A percentile compares a stretch with the other conserved stretches of the same genome.
These are phyloP conservation scores for Drosophila pseudoananassae DNA, from an alignment of 1,140 invertebrate genomes.

Conservation along the genomic window DNA sequence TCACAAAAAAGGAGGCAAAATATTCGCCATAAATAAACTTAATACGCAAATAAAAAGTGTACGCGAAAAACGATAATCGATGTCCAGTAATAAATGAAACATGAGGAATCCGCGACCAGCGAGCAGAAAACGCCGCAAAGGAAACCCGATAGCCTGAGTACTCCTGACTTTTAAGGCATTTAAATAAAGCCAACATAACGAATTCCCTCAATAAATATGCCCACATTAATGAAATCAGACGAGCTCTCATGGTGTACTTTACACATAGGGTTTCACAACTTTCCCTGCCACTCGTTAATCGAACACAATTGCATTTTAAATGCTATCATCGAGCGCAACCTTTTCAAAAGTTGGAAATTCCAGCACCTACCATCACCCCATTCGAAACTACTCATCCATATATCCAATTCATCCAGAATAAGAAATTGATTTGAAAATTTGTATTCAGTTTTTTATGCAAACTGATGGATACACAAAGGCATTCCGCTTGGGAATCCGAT, in stretches of 20 bases:
- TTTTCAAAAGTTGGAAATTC: no score
- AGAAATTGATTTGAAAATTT: no score
- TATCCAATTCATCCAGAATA: no score
- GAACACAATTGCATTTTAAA: background rate
- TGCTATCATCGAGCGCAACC: no score
- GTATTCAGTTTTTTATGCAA: no score
- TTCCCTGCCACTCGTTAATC: background rate
- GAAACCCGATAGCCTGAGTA: conserved; percentile 21
- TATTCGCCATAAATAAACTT: conserved; percentile 52
- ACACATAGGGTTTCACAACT: background rate
- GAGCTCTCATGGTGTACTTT: background rate
- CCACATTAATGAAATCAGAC: background rate
- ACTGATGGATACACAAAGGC: no score
- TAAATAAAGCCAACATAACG: background rate
- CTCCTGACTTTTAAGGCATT: background rate
- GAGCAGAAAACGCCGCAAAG: conserved; percentile 21
- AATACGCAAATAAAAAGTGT: conserved; percentile 46
- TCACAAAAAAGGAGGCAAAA: conserved; percentile 26
- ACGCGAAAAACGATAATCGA: conserved; percentile 34
- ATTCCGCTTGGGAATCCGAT: no score
- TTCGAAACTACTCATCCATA: no score
- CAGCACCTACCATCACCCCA: no score
- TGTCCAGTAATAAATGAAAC: conserved; percentile 34
- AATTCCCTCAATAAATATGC: background rate
- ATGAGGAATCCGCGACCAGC: conserved; percentile 28